Conservation (phyloP, 2,113 vertebrate genomes). For the Thamnaconus septentrionalis region DNA sequence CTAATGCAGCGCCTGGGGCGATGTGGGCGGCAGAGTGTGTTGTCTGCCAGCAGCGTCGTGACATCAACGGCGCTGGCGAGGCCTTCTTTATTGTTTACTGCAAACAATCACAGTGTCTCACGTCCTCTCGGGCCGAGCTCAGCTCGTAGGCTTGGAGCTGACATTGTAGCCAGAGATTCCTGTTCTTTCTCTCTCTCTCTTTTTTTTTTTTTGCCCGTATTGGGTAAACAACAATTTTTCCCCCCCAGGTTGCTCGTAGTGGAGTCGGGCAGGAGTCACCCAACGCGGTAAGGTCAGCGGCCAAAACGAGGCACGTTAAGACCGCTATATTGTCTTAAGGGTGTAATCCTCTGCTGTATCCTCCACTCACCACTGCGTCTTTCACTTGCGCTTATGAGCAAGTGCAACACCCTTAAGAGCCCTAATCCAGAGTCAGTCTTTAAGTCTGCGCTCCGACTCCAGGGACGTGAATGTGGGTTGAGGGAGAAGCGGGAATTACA, state of each 20-base stretch:
- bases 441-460: slow-evolving; percentile 26
- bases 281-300: slow-evolving; percentile 47
- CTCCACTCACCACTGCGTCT: slow-evolving; percentile 42
- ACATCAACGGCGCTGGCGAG: slow-evolving; percentile 32
- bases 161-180: not conserved
- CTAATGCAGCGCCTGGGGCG: not conserved
- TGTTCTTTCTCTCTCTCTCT: not conserved
- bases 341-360: slow-evolving; percentile 62
- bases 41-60: slow-evolving; percentile 15
- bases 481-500: slow-evolving; percentile 9
- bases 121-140: slow-evolving; percentile 29
- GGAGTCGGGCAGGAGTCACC: slow-evolving; percentile 29
- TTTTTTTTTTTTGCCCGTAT: not conserved
- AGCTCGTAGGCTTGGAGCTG: not conserved
- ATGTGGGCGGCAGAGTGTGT: slow-evolving; percentile 32
- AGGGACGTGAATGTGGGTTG: slow-evolving; percentile 5
- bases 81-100: slow-evolving; percentile 45
- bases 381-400: slow-evolving; percentile 45
- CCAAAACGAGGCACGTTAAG: slow-evolving; percentile 53
- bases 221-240: not conserved
- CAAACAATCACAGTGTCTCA: slow-evolving; percentile 48
- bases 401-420: slow-evolving; percentile 44
- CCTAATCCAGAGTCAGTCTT: slow-evolving; percentile 49
- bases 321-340: slow-evolving; percentile 60
- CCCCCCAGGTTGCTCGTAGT: slow-evolving; percentile 12